Percentiles rank a stretch among this genome's conserved stretches.
Conservation (phyloP, 2,888 invertebrate species). For the Salpingus planirostris region DNA sequence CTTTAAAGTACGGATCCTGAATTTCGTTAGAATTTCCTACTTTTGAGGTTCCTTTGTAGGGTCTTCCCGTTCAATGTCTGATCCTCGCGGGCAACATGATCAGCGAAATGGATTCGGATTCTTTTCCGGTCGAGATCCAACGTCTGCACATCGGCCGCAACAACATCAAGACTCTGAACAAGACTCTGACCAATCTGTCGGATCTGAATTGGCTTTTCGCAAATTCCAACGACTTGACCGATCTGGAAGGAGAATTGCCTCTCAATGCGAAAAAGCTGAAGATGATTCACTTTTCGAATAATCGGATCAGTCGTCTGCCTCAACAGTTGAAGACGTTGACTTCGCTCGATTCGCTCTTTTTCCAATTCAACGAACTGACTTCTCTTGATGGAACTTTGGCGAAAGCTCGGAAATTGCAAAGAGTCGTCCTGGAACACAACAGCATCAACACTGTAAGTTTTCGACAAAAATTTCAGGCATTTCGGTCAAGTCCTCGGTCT, state of each 20-base stretch:
- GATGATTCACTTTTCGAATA: slow-evolving; percentile 65
- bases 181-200: slow-evolving; percentile 64
- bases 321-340: slow-evolving; percentile 61
- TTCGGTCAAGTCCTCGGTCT: too few relatives aligned
- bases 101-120: slow-evolving; percentile 60
- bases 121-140: slow-evolving; percentile 59
- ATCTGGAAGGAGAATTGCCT: slow-evolving; percentile 69
- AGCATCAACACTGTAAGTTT: slow-evolving; percentile 59
- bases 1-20: slow-evolving; percentile 66
- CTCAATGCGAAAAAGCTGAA: slow-evolving; percentile 55
- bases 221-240: slow-evolving; percentile 64
- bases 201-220: slow-evolving; percentile 71
- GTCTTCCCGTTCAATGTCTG: slow-evolving; percentile 56
- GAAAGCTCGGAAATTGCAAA: slow-evolving; percentile 56
- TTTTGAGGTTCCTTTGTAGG: too few relatives aligned
- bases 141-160: slow-evolving; percentile 70
- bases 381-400: slow-evolving; percentile 64
- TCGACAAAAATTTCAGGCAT: background rate
- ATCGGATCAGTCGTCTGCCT: slow-evolving; percentile 62
- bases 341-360: slow-evolving; percentile 60
- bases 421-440: slow-evolving; percentile 64
- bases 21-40: background rate
- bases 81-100: slow-evolving; percentile 69
- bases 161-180: slow-evolving; percentile 61
- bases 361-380: slow-evolving; percentile 63